phyloP scores from a whole-genome alignment of 2,113 vertebrate genomes.

The Paraplagusia blochii region DNA sequence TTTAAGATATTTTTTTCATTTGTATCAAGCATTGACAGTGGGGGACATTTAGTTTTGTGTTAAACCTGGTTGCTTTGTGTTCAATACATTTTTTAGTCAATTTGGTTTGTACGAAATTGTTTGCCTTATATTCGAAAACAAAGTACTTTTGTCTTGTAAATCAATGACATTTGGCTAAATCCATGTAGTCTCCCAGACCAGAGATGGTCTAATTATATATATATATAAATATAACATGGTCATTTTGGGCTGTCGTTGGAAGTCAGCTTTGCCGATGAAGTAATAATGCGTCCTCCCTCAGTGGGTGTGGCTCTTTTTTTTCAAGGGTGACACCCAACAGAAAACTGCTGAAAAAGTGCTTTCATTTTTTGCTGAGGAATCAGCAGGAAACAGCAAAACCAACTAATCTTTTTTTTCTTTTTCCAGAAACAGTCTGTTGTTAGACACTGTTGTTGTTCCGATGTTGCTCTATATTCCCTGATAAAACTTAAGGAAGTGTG shows the following conservation, averaged over 20 bases:
- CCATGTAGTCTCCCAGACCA: background rate
- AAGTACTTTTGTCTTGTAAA: too few relatives aligned
- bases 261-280: background rate
- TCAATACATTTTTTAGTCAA: too few relatives aligned
- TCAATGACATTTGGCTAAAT: too few relatives aligned
- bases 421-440: background rate
- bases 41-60: too few relatives aligned
- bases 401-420: too few relatives aligned
- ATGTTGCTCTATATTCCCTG: conserved; percentile 6
- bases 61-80: too few relatives aligned
- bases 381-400: background rate
- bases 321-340: conserved; percentile 31
- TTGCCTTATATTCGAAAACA: too few relatives aligned
- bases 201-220: background rate
- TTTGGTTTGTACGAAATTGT: too few relatives aligned
- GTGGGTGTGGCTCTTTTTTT: conserved; percentile 27
- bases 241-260: background rate
- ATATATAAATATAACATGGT: background rate
- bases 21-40: too few relatives aligned
- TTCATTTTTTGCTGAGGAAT: conserved; percentile 27
- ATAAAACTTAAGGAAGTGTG: conserved; percentile 61
- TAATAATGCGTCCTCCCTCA: background rate
- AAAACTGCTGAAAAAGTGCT: conserved; percentile 22
- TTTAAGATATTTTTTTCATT: too few relatives aligned
- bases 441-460: background rate